A percentile compares a stretch with the other conserved stretches of the same genome.
phyloP scores from a whole-genome alignment of 2,797 vertebrate species.

The Rachycentron canadum region DNA sequence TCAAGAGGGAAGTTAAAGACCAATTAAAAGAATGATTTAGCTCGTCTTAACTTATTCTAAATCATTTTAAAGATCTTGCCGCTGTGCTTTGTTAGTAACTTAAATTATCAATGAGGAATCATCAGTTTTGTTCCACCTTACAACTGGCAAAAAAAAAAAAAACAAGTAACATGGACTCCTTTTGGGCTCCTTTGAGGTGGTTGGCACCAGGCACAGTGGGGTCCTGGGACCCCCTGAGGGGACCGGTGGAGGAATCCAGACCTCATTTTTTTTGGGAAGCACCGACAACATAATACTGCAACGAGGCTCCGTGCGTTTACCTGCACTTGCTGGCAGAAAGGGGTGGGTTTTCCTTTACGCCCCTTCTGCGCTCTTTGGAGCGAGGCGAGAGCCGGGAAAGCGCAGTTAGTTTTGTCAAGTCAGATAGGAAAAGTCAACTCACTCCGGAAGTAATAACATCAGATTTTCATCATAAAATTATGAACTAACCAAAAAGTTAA shows the following conservation, averaged over 20 bases:
- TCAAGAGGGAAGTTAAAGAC: neutral
- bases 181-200: neutral
- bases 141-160: no score
- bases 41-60: neutral
- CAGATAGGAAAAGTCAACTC: neutral
- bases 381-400: conserved; percentile 20
- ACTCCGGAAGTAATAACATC: conserved; percentile 5
- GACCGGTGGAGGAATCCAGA: neutral
- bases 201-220: neutral
- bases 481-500: neutral
- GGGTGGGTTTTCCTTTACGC: conserved; percentile 80
- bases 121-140: neutral
- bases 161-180: no score
- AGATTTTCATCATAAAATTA: conserved; percentile 29
- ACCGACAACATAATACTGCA: neutral
- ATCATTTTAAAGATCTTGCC: neutral
- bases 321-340: neutral
- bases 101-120: neutral
- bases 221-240: neutral
- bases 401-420: conserved; percentile 24
- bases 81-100: neutral
- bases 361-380: conserved; percentile 60
- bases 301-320: neutral
- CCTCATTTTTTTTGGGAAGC: neutral
- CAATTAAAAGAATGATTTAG: neutral